Base-by-base conservation (phyloP, 2,113 vertebrate genomes). In the Daboia siamensis region DNA sequence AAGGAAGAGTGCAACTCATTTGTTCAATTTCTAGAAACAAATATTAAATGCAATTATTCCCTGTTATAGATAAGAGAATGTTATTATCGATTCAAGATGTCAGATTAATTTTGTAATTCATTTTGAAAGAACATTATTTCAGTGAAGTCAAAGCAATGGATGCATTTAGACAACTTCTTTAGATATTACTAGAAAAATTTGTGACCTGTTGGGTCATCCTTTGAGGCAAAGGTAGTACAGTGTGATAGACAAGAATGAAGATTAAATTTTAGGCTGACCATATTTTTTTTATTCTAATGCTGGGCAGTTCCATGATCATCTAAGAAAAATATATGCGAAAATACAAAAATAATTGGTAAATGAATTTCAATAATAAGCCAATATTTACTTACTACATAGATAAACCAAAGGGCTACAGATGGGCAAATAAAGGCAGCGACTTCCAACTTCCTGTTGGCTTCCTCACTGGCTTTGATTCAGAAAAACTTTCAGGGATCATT, bases 1-100 rank as follows among this genome's bases (percentile, higher is more conserved):
- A 91, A 95, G 89, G 91, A 95, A 64, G 80, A 95, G 90, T 84
- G 29, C 93, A 93, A 90, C 12, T n/a, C 87, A 96, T 94, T 96
- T 94, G 93, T 87, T 93, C n/a, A 90, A 44, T 64, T 86, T 86
- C 46, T 86, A 29, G 44, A 61, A 55, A n/a, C 57, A 86, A 54
- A 94, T 94, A 94, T 96, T 95, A 95, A 96, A 96, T 95, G 92
- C 94, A 97, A 92, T 96, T 96, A 93, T 90, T 92, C 91, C 51
- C 23, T 29, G 12, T 85, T 88, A 92, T 21, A 23, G 94, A 94
- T 93, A 96, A 96, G 96, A 94, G 87, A 90, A 94, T 61, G 56
- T 93, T 39, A 24, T 88, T 80, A 90, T 94, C 85, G 93, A 61
- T 44, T 93, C 21, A 57, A 92, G 86, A 86, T 92, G 95, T 92